Evolutionary conservation across 2,888 invertebrate genomes (phyloP).

Genomic region (Camponotus fellah): DNA sequence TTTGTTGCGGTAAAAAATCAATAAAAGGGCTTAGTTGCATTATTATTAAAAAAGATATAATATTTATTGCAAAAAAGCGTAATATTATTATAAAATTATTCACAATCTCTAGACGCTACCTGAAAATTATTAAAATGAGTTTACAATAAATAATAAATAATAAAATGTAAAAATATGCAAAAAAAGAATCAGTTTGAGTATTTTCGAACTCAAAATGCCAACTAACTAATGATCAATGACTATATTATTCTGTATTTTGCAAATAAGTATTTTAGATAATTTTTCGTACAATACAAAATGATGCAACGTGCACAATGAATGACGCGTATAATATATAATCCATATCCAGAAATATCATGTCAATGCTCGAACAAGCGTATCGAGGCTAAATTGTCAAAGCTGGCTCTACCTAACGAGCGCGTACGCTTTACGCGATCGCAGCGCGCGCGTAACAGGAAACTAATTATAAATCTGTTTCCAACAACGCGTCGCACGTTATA

Average conservation of each 20-base stretch:
- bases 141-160: background rate
- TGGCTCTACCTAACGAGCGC: slow-evolving; percentile 46
- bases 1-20: slow-evolving; percentile 45
- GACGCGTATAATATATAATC: slow-evolving; percentile 49
- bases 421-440: slow-evolving; percentile 46
- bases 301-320: slow-evolving; percentile 23
- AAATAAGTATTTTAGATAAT: slow-evolving; percentile 6
- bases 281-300: slow-evolving; percentile 19
- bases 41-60: background rate
- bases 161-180: no score
- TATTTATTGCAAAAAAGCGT: background rate
- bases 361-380: slow-evolving; percentile 53
- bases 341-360: slow-evolving; percentile 53
- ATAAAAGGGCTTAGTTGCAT: background rate
- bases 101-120: background rate
- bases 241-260: slow-evolving; percentile 8
- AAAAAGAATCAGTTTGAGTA: no score
- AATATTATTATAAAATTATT: background rate
- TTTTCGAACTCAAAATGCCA: background rate
- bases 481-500: slow-evolving; percentile 49
- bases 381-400: slow-evolving; percentile 52
- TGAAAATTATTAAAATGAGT: slow-evolving; percentile 11
- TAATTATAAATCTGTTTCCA: slow-evolving; percentile 57
- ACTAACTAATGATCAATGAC: background rate
- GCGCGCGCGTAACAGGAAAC: slow-evolving; percentile 46